Evolutionary conservation across 2,113 vertebrate species (phyloP), one percentile per base, ranked within the genome.

Genomic region (Rhabdornis inornatus): DNA sequence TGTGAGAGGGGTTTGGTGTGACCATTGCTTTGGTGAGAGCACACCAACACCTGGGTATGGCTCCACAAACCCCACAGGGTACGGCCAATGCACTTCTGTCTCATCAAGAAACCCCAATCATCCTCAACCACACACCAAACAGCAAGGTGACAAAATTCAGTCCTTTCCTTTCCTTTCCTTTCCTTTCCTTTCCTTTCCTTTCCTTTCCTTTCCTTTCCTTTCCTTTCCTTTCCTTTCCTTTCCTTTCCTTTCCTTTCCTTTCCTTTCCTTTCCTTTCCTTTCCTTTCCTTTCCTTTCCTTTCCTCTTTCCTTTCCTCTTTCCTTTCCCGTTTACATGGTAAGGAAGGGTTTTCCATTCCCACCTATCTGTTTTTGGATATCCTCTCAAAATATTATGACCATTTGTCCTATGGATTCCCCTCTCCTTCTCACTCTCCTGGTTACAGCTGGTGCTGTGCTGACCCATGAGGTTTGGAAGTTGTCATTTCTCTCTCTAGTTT

Each of bases 331-430:
- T 79, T 35, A 13, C 23, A 15, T 13, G 33, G 28, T 9, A 40
- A 86, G 49, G 40, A 61, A 61, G 5, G 5, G 15, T 13, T 21
- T 64, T 22, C 28, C 42, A 57, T 44, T 50, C 40, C 16, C 37
- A 37, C 9, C 18, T 10, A 21, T 45, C 20, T 56, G 13, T 0
- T 60, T 79, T 63, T 28, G 21, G 15, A 21, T 23, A 66, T 23
- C 22, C 11, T 77, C 80, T 50, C 72, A n/a, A 35, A 57, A 63
- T 18, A 9, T 44, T 10, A 13, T 21, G 15, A 10, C 5, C 13
- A 0, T 12, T 4, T 35, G 10, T 55, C 6, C 28, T 21, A 3
- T 1, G 8, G 11, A 18, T 56, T 66, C 27, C 33, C 15, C 10
- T 70, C 55, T 63, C 63, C 49, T 18, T 37, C 64, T 63, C 61